A percentile compares a stretch with the other conserved stretches of the same genome.
phyloP scores from a whole-genome alignment of 2,113 vertebrate genomes.

The Pituophis catenifer region DNA sequence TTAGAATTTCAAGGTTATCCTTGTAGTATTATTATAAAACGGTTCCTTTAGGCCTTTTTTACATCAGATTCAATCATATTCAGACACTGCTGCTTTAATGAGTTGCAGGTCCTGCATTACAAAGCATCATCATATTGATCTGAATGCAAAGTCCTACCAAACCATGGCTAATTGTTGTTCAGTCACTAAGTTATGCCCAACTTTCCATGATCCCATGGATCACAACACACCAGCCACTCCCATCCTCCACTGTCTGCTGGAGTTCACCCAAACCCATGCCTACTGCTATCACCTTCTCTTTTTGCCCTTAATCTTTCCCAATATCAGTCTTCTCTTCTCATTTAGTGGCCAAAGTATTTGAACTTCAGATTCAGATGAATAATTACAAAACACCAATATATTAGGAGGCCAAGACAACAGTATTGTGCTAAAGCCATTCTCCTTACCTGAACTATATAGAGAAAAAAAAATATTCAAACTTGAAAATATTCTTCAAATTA shows the following conservation, averaged over 20 bases:
- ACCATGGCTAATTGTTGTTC: neutral
- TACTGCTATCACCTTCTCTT: neutral
- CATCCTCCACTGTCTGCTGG: neutral
- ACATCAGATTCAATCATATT: neutral
- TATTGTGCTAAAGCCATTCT: neutral
- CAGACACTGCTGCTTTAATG: neutral
- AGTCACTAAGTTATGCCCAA: neutral
- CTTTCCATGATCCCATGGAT: neutral
- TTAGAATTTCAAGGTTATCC: neutral
- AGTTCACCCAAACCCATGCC: neutral
- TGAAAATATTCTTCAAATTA: neutral
- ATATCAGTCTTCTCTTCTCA: neutral
- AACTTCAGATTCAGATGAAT: neutral
- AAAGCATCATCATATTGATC: neutral
- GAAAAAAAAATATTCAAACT: neutral
- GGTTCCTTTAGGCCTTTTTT: neutral
- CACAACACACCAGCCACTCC: neutral
- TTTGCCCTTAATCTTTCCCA: neutral
- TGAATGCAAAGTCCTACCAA: neutral
- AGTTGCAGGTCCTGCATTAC: neutral
- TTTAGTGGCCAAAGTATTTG: neutral
- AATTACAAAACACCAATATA: neutral
- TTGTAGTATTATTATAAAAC: neutral
- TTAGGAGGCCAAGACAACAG: neutral
- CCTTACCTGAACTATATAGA: neutral